Base-by-base conservation (phyloP, 2,888 invertebrate species). In the Pimpla rufipes region DNA sequence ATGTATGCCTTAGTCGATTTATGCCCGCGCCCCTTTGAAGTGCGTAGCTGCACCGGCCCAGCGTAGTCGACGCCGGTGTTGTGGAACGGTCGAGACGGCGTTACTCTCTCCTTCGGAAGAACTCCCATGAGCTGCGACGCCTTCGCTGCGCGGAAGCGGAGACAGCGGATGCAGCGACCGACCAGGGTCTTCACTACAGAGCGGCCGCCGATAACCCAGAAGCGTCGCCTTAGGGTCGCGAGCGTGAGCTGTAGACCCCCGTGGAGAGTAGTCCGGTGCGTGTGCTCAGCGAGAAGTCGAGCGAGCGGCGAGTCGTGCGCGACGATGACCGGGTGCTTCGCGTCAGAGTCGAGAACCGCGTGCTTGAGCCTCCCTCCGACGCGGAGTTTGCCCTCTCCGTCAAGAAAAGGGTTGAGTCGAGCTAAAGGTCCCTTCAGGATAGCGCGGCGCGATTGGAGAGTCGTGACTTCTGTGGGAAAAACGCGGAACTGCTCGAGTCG, bases 1-100 rank as follows among this genome's bases (percentile, higher is more conserved):
- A 89, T 76, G 50, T 87, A 88, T 0, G 66, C 78, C 55, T 89
- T 87, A 21, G 71, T 64, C 1, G 64, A 45, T 13, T 47, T 79
- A 0, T 68, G 52, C 0, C 73, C 78, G 40, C 85, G 64, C 5
- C 84, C 85, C 13, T 70, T 73, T 5, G 8, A 0, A 83, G 62
- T 6, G 52, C 40, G 23, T 79, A 81, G 13, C 47, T 67, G 7
- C 88, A 76, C 50, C 13, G 81, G 85, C 0, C 77, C 81, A 2
- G 81, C 81, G 35, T 77, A 83, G 37, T 81, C 62, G 0, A 88
- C 70, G 1, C 88, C 87, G 47, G 81, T 59, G 10, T 79, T 45
- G 1, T 52, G 29, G 68, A 90, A 89, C 40, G 88, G 80, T 8
- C 79, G 70, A 10, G 82, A 16, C 13, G 10, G 16, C 3, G 45